Percentiles rank a stretch among this genome's conserved stretches.
Evolutionary conservation across 1,140 invertebrate species (phyloP).

Genomic region (Caenorhabditis elegans): DNA sequence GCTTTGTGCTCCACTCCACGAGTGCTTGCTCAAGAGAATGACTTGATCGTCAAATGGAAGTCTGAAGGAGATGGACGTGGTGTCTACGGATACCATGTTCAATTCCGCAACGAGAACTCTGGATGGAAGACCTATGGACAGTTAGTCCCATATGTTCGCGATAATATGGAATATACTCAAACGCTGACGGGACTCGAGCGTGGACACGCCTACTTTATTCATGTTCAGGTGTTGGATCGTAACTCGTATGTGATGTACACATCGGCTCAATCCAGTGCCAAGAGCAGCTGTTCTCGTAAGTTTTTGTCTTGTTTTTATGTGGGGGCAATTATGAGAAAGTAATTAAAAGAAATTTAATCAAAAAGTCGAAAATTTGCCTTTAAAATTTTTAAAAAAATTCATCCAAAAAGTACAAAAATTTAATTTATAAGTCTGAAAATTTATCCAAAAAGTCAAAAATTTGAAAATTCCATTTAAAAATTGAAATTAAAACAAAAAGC

Average conservation of each 20-base stretch:
- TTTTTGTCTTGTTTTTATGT: too few species aligned
- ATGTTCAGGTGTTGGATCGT: constrained; percentile 64
- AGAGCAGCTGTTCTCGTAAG: constrained; percentile 54
- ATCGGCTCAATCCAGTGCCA: constrained; percentile 54
- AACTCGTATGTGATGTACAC: constrained; percentile 66
- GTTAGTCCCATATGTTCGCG: constrained; percentile 65
- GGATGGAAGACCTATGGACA: constrained; percentile 67
- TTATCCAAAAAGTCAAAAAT: too few species aligned
- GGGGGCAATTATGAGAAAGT: too few species aligned
- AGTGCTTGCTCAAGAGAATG: constrained; percentile 53
- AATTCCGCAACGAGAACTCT: constrained; percentile 55
- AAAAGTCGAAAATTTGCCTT: too few species aligned
- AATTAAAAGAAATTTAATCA: too few species aligned
- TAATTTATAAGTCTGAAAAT: too few species aligned
- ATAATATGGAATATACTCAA: constrained; percentile 61
- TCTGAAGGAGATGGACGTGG: constrained; percentile 60
- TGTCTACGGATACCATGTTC: constrained; percentile 63
- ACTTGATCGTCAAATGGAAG: constrained; percentile 59
- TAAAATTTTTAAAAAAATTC: too few species aligned
- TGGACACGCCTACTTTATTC: constrained; percentile 59
- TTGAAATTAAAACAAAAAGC: too few species aligned
- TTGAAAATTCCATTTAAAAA: too few species aligned
- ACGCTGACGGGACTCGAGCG: constrained; percentile 56
- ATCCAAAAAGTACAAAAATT: too few species aligned
- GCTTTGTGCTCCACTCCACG: constrained; percentile 60